phyloP scores from a whole-genome alignment of 2,797 vertebrate genomes.

The Mus caroli region DNA sequence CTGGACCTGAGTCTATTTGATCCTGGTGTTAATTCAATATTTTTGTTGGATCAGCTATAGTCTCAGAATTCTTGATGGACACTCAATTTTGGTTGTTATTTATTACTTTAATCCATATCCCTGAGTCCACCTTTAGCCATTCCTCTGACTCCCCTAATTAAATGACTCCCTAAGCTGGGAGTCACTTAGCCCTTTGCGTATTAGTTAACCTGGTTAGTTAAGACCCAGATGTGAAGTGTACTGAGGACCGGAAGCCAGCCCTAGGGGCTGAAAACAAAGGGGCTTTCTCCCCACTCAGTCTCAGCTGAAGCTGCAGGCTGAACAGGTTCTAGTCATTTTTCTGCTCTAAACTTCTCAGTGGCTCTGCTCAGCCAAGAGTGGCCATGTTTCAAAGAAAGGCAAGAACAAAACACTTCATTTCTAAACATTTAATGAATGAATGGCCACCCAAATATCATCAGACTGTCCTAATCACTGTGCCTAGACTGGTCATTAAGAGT shows the following conservation, averaged over 20 bases:
- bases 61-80: not conserved
- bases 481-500: not conserved
- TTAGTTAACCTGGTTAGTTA: not conserved
- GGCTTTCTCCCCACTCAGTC: not conserved
- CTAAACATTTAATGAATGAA: not conserved
- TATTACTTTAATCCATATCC: conserved; percentile 5
- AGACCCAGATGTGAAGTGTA: not conserved
- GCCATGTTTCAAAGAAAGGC: conserved; percentile 44
- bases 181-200: not conserved
- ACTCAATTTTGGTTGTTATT: not conserved
- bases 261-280: not conserved
- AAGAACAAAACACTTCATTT: not conserved
- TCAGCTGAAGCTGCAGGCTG: not conserved
- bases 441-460: rapidly evolving
- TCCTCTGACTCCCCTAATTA: not conserved
- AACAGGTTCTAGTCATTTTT: not conserved
- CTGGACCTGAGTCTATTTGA: not conserved
- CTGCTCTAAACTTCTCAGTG: not conserved
- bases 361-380: not conserved
- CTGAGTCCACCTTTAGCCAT: not conserved
- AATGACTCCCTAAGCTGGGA: not conserved
- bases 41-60: not conserved
- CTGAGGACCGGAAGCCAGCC: not conserved
- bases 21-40: not conserved
- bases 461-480: not conserved